Evolutionary conservation across 2,113 vertebrate genomes (phyloP).

Genomic region (Microtus richardsoni): DNA sequence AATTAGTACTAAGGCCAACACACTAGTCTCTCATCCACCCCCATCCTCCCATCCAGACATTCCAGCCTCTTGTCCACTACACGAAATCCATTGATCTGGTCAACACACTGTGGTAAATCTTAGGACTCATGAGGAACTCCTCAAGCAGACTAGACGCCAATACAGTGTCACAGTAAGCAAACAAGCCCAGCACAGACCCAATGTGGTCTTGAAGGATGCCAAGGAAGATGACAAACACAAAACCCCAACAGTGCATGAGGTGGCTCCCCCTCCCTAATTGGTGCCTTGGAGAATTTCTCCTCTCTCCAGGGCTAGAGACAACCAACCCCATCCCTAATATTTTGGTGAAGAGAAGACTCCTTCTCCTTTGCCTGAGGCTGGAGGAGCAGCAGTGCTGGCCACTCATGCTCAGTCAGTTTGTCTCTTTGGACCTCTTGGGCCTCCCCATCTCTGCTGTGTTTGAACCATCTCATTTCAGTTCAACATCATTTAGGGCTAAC

Average conservation of each 20-base stretch:
- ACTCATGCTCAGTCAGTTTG: neutral
- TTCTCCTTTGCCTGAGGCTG: neutral
- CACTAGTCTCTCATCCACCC: neutral
- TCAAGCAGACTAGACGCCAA: neutral
- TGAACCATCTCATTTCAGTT: neutral
- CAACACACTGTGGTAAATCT: neutral
- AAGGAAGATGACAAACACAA: neutral
- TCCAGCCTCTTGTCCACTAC: neutral
- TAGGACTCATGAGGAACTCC: neutral
- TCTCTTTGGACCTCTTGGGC: neutral
- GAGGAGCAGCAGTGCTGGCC: neutral
- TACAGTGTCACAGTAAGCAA: neutral
- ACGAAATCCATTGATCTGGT: neutral
- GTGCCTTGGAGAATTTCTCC: neutral
- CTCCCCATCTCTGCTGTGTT: neutral
- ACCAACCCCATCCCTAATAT: neutral
- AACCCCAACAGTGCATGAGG: neutral
- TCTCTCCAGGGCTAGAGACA: neutral
- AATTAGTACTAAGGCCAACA: neutral
- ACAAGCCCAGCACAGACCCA: neutral
- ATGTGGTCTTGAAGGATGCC: neutral
- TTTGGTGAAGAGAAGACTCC: neutral
- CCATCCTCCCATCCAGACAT: neutral
- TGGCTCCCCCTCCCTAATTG: neutral
- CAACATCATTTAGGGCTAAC: neutral